Base-by-base conservation (phyloP, 2,797 vertebrate genomes). In the Tympanoctomys barrerae region DNA sequence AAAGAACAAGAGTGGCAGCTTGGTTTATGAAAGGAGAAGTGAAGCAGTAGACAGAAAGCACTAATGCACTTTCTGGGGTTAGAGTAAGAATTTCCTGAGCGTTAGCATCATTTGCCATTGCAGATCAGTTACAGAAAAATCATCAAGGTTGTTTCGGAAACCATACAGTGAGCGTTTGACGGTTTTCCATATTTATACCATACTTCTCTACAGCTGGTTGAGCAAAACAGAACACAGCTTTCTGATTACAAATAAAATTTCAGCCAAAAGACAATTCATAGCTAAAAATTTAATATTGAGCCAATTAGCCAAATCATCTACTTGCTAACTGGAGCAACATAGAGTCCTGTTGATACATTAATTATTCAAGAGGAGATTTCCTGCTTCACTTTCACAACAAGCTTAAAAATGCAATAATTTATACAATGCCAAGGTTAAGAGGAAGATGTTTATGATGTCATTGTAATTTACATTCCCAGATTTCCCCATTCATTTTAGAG, bases 301-400 rank as follows among this genome's bases (percentile, higher is more conserved):
- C 49, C 87, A 73, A 95, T 95, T 78, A 97, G 73, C 77, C 57
- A 91, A 57, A 85, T 88, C 61, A 33, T 85, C 70, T 92, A 83
- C 61, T 80, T 66, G 61, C 81, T 80, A 88, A 57, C 61, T 36
- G 24, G 3, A 57, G 88, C 71, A 89, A 71, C 80, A 79, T 1
- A 16, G 28, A 68, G 68, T 91, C 94, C 83, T 87, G 70, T 62
- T 93, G 85, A 88, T 92, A 88, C 80, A 96, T 88, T 96, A 96
- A 96, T 96, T 89, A 95, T 66, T 62, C 61, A 78, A 79, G 42
- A 87, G 52, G 95, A 73, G 42, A 87, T 64, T 89, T 94, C 79
- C 89, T 88, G 78, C 39, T 90, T 80, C 82, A 80, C 68, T 85
- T 95, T 96, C 84, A 42, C 80, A 86, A 70, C 36, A 84, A 86